A percentile compares a stretch with the other conserved stretches of the same genome.
These are phyloP conservation scores for Anhinga anhinga DNA, from an alignment of 2,113 vertebrate genomes.

Conservation along the genomic window DNA sequence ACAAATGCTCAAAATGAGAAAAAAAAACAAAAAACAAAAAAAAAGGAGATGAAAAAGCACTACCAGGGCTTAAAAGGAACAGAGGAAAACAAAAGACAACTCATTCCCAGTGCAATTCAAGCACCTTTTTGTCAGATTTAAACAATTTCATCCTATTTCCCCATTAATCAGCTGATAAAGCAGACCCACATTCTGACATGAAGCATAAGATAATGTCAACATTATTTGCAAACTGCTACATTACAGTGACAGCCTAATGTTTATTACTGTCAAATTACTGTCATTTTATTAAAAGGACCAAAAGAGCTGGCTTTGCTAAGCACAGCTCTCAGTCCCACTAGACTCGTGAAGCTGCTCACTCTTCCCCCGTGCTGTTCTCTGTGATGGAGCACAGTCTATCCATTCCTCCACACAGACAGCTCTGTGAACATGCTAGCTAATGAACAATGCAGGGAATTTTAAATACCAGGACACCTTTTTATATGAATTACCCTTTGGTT, in stretches of 20 bases:
- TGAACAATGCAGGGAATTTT: not conserved
- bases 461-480: not conserved
- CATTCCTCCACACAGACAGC: not conserved
- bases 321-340: conserved; percentile 5
- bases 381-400: not conserved
- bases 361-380: not conserved
- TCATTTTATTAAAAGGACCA: conserved; percentile 42
- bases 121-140: conserved; percentile 8
- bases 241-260: conserved; percentile 45
- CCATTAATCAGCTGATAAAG: conserved; percentile 52
- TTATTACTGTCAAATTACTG: conserved; percentile 63
- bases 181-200: not conserved
- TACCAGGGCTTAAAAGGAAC: not conserved
- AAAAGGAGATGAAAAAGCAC: not conserved
- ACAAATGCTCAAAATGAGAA: not conserved
- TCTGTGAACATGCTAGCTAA: not conserved
- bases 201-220: conserved; percentile 54
- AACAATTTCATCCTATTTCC: conserved; percentile 15
- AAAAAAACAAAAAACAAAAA: not conserved
- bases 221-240: conserved; percentile 35
- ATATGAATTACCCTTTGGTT: not conserved
- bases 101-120: not conserved
- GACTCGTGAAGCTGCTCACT: not conserved
- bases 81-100: not conserved
- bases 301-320: conserved; percentile 21